Conservation (phyloP, 2,888 invertebrate species). For the Scaptomyza cyrtandrae region DNA sequence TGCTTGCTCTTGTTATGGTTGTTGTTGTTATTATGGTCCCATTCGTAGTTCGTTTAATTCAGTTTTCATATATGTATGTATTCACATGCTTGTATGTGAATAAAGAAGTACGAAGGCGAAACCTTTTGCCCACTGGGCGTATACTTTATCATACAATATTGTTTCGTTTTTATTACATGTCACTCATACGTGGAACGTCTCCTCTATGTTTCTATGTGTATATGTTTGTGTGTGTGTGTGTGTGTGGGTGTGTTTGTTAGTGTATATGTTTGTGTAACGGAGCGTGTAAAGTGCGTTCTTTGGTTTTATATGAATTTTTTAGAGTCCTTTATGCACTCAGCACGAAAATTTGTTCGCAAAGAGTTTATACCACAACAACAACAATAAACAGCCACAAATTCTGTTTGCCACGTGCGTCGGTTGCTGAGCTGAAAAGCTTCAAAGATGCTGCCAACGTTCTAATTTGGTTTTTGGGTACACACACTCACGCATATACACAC, state of each 20-base stretch:
- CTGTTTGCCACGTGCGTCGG: slow-evolving; percentile 60
- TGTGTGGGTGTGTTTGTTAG: slow-evolving; percentile 13
- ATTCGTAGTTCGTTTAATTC: slow-evolving; percentile 79
- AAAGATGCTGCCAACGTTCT: slow-evolving; percentile 50
- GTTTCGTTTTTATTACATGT: slow-evolving; percentile 79
- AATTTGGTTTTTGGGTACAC: slow-evolving; percentile 54
- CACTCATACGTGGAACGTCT: slow-evolving; percentile 70
- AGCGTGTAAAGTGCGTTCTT: slow-evolving; percentile 79
- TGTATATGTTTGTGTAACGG: slow-evolving; percentile 36
- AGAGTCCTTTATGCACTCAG: slow-evolving; percentile 79
- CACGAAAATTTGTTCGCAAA: slow-evolving; percentile 75
- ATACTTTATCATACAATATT: slow-evolving; percentile 80
- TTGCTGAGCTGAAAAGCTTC: slow-evolving; percentile 34
- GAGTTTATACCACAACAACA: slow-evolving; percentile 64
- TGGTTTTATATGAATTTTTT: slow-evolving; percentile 78
- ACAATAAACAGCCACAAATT: slow-evolving; percentile 48
- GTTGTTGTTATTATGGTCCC: slow-evolving; percentile 59
- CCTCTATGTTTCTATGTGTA: slow-evolving; percentile 11
- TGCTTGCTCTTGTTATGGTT: slow-evolving; percentile 33
- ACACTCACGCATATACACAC: not conserved
- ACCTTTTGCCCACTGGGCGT: slow-evolving; percentile 75
- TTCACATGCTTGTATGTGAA: slow-evolving; percentile 38
- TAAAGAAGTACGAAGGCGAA: slow-evolving; percentile 43
- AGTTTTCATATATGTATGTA: slow-evolving; percentile 71
- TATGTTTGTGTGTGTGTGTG: slow-evolving; percentile 14